Evolutionary conservation across 2,113 vertebrate species (phyloP).

Genomic region (Scartelaos histophorus): DNA sequence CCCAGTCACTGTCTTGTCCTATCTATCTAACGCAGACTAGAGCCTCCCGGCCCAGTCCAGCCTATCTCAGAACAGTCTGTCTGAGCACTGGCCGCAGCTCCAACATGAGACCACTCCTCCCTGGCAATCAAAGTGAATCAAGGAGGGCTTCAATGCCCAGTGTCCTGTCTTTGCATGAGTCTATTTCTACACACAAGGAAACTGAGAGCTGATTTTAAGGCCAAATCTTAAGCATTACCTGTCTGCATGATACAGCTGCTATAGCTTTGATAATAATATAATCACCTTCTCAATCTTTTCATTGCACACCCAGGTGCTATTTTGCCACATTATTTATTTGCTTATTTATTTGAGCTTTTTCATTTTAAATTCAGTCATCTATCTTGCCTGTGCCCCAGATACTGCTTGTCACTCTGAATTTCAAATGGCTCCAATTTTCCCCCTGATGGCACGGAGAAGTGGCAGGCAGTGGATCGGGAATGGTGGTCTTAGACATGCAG

Average conservation of each 20-base stretch:
- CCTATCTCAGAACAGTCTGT: slow-evolving; percentile 77
- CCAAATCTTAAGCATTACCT: slow-evolving; percentile 24
- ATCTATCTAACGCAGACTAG: slow-evolving; percentile 80
- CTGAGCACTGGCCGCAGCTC: slow-evolving; percentile 75
- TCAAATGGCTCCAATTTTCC: slow-evolving; percentile 84
- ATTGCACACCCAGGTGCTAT: slow-evolving; percentile 55
- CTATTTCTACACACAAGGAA: slow-evolving; percentile 55
- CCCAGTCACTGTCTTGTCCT: slow-evolving; percentile 77
- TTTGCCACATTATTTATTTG: slow-evolving; percentile 55
- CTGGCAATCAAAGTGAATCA: slow-evolving; percentile 83
- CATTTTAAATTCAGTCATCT: slow-evolving; percentile 63
- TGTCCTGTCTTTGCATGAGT: slow-evolving; percentile 26
- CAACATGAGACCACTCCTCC: slow-evolving; percentile 81
- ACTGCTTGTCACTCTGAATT: slow-evolving; percentile 76
- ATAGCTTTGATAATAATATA: slow-evolving; percentile 63
- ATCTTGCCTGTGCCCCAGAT: slow-evolving; percentile 64
- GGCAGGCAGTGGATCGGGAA: slow-evolving; percentile 82
- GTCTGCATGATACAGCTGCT: slow-evolving; percentile 53
- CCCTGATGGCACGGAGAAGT: slow-evolving; percentile 85
- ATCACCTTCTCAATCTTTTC: slow-evolving; percentile 62
- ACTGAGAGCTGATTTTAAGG: slow-evolving; percentile 38
- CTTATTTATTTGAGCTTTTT: slow-evolving; percentile 61
- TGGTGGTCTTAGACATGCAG: slow-evolving; percentile 66
- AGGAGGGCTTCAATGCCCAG: slow-evolving; percentile 58
- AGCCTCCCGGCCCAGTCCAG: slow-evolving; percentile 68